Conservation (phyloP, 2,888 invertebrate species). For the Chloromyia formosa region DNA sequence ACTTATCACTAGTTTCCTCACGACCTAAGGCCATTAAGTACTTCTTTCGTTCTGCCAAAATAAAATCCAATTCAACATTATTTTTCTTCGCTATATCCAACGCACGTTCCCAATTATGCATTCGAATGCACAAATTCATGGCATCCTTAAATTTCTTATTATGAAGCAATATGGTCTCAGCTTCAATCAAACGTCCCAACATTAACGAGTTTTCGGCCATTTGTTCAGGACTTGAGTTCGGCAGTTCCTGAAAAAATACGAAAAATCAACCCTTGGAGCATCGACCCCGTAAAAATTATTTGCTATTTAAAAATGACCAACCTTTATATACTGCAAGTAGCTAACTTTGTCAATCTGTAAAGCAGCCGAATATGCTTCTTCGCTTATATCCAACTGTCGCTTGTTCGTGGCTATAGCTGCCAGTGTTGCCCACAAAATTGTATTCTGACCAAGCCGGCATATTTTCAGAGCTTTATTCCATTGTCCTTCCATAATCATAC, state of each 20-base stretch:
- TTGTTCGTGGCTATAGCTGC: slow-evolving; percentile 90
- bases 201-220: slow-evolving; percentile 64
- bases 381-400: slow-evolving; percentile 87
- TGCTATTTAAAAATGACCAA: slow-evolving; percentile 62
- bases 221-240: slow-evolving; percentile 61
- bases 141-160: slow-evolving; percentile 60
- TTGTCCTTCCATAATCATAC: slow-evolving; percentile 76
- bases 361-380: slow-evolving; percentile 94
- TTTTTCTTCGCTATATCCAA: slow-evolving; percentile 61
- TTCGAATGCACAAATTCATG: slow-evolving; percentile 58
- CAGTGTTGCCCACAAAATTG: slow-evolving; percentile 91
- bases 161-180: slow-evolving; percentile 63
- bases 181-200: slow-evolving; percentile 61
- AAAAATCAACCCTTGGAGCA: no score
- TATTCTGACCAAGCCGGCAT: slow-evolving; percentile 67
- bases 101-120: slow-evolving; percentile 63
- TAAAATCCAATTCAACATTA: slow-evolving; percentile 54
- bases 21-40: slow-evolving; percentile 59
- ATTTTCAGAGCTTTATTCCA: slow-evolving; percentile 88
- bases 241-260: slow-evolving; percentile 51
- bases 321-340: slow-evolving; percentile 84
- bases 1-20: slow-evolving; percentile 59
- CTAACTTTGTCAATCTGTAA: slow-evolving; percentile 86
- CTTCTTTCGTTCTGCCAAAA: slow-evolving; percentile 58
- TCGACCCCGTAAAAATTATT: no score